phyloP scores from a whole-genome alignment of 2,888 invertebrate species.

The Hydraecia micacea region DNA sequence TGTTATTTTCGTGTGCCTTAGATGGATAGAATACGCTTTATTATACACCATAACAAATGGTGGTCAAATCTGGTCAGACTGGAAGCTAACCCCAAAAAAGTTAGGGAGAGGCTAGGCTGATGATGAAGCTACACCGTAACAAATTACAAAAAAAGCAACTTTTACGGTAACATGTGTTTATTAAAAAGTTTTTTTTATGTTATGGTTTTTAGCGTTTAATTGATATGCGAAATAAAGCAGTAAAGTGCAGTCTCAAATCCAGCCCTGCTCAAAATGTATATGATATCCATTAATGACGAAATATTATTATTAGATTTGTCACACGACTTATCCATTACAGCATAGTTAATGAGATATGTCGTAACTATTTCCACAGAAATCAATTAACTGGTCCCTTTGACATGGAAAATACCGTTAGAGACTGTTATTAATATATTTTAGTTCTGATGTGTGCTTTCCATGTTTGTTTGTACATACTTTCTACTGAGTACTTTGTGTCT shows the following conservation, averaged over 20 bases:
- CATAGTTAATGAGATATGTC: constrained; percentile 57
- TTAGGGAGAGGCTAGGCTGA: no score
- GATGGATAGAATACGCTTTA: background rate
- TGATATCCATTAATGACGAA: constrained; percentile 57
- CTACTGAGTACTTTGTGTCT: background rate
- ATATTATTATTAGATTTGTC: constrained; percentile 66
- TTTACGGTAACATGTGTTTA: background rate
- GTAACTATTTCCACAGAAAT: constrained; percentile 50
- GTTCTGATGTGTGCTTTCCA: background rate
- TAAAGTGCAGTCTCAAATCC: constrained; percentile 9
- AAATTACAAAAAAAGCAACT: background rate
- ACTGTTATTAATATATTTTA: constrained; percentile 46
- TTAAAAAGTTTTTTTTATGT: background rate
- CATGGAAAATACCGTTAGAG: constrained; percentile 38
- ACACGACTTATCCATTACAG: constrained; percentile 50
- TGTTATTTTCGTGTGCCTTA: background rate
- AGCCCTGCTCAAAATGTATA: constrained; percentile 41
- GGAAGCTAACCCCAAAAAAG: no score
- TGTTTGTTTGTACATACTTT: constrained; percentile 11
- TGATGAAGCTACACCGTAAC: background rate
- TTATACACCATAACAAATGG: background rate
- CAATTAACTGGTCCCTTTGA: constrained; percentile 56
- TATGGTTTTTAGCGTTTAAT: background rate
- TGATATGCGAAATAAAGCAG: background rate
- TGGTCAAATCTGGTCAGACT: no score